phyloP scores from a whole-genome alignment of 2,888 invertebrate species.

The Cinara cedri region DNA sequence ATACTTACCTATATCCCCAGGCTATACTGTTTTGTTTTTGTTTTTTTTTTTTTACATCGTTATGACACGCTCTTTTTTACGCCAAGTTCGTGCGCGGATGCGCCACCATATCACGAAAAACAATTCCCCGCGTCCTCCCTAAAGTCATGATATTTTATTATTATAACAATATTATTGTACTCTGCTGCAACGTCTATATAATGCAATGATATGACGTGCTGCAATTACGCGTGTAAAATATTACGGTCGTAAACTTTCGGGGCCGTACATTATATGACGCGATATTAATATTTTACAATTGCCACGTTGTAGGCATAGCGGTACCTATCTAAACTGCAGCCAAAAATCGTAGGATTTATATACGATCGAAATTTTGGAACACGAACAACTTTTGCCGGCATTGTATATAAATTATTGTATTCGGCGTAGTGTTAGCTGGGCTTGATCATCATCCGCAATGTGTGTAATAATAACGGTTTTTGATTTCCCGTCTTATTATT shows the following conservation, averaged over 20 bases:
- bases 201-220: background rate
- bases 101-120: slow-evolving; percentile 7
- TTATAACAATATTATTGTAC: too few relatives aligned
- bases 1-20: too few relatives aligned
- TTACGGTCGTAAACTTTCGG: slow-evolving; percentile 24
- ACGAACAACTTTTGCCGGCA: slow-evolving; percentile 18
- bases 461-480: too few relatives aligned
- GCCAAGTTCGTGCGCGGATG: background rate
- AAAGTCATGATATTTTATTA: background rate
- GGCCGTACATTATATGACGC: background rate
- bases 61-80: background rate
- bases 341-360: slow-evolving; percentile 33
- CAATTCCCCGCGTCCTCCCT: slow-evolving; percentile 9
- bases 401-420: slow-evolving; percentile 7
- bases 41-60: background rate
- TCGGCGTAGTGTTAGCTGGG: too few relatives aligned
- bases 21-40: background rate
- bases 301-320: background rate
- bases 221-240: slow-evolving; percentile 32
- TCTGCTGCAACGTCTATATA: background rate
- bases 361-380: slow-evolving; percentile 40
- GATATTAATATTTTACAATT: background rate
- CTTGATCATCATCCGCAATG: too few relatives aligned
- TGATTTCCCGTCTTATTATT: too few relatives aligned
- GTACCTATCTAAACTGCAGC: background rate